Evolutionary conservation across 2,113 vertebrate species (phyloP).

Genomic region (Chauna torquata): DNA sequence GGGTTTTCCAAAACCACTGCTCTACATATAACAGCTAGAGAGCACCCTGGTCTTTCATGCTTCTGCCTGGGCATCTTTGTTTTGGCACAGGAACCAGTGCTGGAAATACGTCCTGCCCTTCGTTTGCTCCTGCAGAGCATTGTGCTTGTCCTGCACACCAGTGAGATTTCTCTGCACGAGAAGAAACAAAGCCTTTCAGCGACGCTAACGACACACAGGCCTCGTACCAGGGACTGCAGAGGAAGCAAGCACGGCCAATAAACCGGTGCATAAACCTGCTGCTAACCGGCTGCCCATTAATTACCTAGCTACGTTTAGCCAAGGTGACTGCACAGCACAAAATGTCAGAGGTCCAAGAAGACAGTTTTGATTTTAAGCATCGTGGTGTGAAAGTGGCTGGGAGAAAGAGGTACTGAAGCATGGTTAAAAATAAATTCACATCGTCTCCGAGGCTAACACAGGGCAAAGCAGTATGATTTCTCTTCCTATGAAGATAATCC

Average conservation of each 20-base stretch:
- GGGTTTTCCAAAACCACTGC: not conserved
- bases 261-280: not conserved
- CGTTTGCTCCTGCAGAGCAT: not conserved
- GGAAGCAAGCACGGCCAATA: not conserved
- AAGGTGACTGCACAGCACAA: not conserved
- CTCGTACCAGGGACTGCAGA: not conserved
- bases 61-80: not conserved
- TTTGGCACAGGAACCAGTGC: not conserved
- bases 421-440: not conserved
- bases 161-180: not conserved
- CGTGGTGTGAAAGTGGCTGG: accelerated
- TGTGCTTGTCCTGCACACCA: accelerated
- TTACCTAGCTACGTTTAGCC: not conserved
- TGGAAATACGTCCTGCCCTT: not conserved
- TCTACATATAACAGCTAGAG: not conserved
- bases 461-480: not conserved
- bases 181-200: not conserved
- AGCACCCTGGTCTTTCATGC: not conserved
- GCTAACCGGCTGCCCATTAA: not conserved
- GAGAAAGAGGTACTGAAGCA: not conserved
- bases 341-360: not conserved
- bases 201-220: no score
- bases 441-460: not conserved
- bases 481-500: not conserved
- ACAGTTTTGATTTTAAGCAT: not conserved